Evolutionary conservation across 2,797 vertebrate genomes (phyloP).

Genomic region (Arctocebus calabarensis): DNA sequence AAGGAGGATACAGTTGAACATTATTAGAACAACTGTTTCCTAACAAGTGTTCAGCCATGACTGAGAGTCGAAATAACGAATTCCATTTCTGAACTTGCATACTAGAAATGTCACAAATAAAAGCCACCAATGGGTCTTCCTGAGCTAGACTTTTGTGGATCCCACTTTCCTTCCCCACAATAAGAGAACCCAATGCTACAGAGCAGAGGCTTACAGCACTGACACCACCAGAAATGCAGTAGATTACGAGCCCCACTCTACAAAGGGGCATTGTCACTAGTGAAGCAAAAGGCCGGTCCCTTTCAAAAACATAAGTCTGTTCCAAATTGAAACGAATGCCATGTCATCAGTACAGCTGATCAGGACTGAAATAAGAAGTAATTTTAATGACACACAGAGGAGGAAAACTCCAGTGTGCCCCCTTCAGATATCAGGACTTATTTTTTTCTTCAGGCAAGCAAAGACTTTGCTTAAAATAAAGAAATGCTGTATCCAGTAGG

Average conservation of each 20-base stretch:
- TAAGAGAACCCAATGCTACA: neutral
- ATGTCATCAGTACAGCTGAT: neutral
- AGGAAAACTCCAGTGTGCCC: neutral
- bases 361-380: neutral
- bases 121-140: neutral
- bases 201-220: neutral
- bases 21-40: neutral
- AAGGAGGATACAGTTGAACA: neutral
- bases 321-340: neutral
- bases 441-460: neutral
- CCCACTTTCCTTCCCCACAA: neutral
- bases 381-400: neutral
- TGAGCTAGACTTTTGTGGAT: neutral
- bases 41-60: neutral
- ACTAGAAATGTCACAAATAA: conserved; percentile 22
- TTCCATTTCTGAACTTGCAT: neutral
- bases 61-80: neutral
- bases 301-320: neutral
- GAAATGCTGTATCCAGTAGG: neutral
- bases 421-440: neutral
- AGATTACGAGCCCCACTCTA: neutral
- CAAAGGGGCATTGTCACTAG: neutral
- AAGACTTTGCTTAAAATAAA: conserved; percentile 48
- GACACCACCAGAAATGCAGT: neutral
- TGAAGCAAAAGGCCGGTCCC: neutral